These are phyloP conservation scores for Phalacrocorax pelagicus DNA, from an alignment of 2,113 vertebrate genomes.

Conservation along the genomic window DNA sequence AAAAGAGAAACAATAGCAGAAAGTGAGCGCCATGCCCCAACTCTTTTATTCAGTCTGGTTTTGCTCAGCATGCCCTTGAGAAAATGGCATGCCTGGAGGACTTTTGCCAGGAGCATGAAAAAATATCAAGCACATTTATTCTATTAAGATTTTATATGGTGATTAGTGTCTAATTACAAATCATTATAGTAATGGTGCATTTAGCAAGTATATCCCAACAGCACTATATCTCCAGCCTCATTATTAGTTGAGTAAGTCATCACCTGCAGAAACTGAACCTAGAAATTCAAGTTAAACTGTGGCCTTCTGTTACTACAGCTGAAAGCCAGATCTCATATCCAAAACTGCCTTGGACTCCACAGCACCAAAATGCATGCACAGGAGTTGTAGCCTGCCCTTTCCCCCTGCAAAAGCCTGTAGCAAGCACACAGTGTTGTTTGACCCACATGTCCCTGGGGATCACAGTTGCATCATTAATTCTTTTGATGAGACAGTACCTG, in stretches of 20 bases:
- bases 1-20: neutral
- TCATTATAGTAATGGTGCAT: conserved; percentile 4
- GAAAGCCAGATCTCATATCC: neutral
- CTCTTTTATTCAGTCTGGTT: neutral
- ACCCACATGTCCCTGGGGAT: neutral
- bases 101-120: conserved; percentile 2
- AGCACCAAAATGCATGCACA: neutral
- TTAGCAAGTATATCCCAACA: conserved; percentile 8
- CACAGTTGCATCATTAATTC: neutral
- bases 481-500: neutral
- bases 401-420: neutral
- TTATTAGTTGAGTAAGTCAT: neutral
- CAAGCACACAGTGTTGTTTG: neutral
- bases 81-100: neutral
- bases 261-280: neutral
- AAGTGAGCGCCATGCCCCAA: neutral
- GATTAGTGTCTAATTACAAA: conserved; percentile 26
- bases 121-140: conserved; percentile 5
- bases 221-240: neutral
- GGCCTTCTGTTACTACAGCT: neutral
- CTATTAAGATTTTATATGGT: conserved; percentile 11
- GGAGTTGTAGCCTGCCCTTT: neutral
- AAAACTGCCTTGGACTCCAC: neutral
- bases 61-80: neutral
- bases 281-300: neutral